phyloP scores from a whole-genome alignment of 2,797 vertebrate genomes.

The Ciconia nigra region DNA sequence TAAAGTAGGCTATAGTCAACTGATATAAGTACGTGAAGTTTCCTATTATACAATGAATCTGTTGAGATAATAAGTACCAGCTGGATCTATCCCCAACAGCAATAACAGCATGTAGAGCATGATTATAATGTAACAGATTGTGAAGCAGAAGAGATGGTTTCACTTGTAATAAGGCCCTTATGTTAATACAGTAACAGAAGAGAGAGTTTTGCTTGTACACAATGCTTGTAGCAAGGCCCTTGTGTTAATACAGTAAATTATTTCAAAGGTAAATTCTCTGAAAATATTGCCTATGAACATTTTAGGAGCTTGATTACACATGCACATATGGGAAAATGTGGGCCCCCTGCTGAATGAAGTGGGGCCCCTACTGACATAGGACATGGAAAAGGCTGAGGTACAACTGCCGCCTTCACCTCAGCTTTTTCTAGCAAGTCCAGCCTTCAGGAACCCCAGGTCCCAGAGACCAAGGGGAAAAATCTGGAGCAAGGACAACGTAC shows the following conservation, averaged over 20 bases:
- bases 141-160: conserved; percentile 25
- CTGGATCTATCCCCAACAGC: conserved; percentile 52
- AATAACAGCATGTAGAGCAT: conserved; percentile 1
- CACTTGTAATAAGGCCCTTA: conserved; percentile 12
- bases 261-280: neutral
- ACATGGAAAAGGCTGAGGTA: neutral
- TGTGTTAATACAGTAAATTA: neutral
- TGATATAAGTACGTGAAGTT: neutral
- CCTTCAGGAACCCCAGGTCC: neutral
- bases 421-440: neutral
- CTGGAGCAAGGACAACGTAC: neutral
- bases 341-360: neutral
- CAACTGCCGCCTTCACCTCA: neutral
- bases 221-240: neutral
- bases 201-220: neutral
- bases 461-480: neutral
- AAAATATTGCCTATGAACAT: neutral
- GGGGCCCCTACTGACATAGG: neutral
- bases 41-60: conserved; percentile 7
- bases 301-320: neutral
- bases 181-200: conserved; percentile 11
- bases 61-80: conserved; percentile 50
- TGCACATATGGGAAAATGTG: neutral
- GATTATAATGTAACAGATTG: conserved; percentile 52
- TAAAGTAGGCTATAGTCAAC: neutral